These are phyloP conservation scores for Eristalis arbustorum DNA, from an alignment of 2,888 invertebrate genomes.

Conservation along the genomic window DNA sequence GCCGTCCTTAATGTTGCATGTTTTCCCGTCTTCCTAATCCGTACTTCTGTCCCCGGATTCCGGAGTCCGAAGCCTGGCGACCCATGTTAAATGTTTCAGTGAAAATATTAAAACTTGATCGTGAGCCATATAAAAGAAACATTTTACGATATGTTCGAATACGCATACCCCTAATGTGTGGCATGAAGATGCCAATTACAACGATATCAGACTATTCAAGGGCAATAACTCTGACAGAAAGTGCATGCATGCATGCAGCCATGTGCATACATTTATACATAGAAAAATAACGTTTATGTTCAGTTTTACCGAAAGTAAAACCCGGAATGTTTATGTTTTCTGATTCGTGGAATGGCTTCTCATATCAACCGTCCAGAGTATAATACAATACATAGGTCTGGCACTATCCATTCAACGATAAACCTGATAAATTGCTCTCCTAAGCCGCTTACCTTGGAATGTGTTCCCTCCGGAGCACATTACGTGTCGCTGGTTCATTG, in stretches of 20 bases:
- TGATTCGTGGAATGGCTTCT: neutral
- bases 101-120: neutral
- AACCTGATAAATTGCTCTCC: neutral
- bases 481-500: too few relatives aligned
- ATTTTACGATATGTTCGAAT: neutral
- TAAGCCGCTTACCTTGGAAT: neutral
- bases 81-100: neutral
- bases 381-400: too few relatives aligned
- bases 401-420: neutral
- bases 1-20: neutral
- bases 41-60: too few relatives aligned
- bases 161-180: neutral
- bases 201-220: neutral
- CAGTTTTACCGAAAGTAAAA: too few relatives aligned
- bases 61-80: neutral
- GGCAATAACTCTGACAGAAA: neutral
- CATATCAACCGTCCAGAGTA: neutral
- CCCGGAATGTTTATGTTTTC: neutral
- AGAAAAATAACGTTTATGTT: neutral
- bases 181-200: neutral
- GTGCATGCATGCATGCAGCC: neutral
- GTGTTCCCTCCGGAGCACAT: neutral
- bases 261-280: neutral
- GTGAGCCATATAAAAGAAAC: slow-evolving; percentile 6
- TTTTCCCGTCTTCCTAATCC: neutral